These are phyloP conservation scores for Acanthurus lineatus DNA, from an alignment of 2,797 vertebrate species.

Conservation along the genomic window DNA sequence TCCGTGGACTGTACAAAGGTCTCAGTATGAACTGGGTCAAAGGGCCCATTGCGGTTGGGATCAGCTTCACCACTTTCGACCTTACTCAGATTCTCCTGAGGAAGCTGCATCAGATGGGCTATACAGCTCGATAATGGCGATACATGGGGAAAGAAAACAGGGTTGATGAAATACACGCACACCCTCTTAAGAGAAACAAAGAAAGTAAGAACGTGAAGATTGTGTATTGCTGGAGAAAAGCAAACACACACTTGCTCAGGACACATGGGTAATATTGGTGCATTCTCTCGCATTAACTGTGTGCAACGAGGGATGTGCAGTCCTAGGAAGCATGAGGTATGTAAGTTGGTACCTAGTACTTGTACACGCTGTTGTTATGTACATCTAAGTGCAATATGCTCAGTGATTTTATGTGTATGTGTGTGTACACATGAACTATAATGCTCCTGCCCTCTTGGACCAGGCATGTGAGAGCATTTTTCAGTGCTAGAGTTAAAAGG, in stretches of 20 bases:
- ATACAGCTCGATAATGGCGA: conserved; percentile 49
- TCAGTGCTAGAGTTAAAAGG: conserved; percentile 24
- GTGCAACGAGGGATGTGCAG: conserved; percentile 10
- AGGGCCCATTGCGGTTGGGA: conserved; percentile 95
- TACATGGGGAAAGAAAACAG: background rate
- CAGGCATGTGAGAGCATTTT: conserved; percentile 27
- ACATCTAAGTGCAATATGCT: conserved; percentile 76
- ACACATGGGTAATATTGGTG: conserved; percentile 30
- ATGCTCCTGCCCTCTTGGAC: conserved; percentile 16
- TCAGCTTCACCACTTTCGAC: conserved; percentile 99
- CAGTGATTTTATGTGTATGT: conserved; percentile 35
- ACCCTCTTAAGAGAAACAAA: conserved; percentile 10
- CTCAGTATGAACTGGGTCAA: conserved; percentile 99
- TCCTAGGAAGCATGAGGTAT: conserved; percentile 7
- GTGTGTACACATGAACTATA: conserved; percentile 25
- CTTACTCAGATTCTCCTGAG: conserved; percentile 93
- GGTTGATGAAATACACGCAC: background rate
- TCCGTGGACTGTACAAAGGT: conserved; percentile 95
- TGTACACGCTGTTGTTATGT: conserved; percentile 40
- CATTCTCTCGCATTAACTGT: conserved; percentile 39
- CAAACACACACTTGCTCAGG: conserved; percentile 51
- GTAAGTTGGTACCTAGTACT: conserved; percentile 25
- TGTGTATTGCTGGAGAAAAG: conserved; percentile 16
- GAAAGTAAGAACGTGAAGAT: background rate
- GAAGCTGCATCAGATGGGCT: conserved; percentile 84